These are phyloP conservation scores for Phyllostomus discolor DNA, from an alignment of 2,113 vertebrate genomes.

Conservation along the genomic window DNA sequence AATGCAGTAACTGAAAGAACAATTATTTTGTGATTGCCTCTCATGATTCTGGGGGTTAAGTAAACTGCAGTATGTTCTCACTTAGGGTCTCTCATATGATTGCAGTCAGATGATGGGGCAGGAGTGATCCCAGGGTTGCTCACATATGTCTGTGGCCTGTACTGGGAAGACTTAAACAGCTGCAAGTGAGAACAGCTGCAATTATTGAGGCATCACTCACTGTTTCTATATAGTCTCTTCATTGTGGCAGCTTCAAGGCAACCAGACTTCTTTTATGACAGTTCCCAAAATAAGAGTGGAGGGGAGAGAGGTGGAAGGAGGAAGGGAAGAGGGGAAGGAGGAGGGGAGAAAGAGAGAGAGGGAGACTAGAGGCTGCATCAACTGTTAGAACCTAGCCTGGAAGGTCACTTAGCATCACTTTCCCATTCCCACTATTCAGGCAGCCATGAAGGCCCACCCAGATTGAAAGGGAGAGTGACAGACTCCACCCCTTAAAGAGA, in stretches of 20 bases:
- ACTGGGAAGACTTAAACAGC: not conserved
- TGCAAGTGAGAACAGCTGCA: not conserved
- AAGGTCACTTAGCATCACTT: not conserved
- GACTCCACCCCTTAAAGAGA: not conserved
- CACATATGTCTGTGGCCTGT: fast-evolving
- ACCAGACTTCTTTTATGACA: not conserved
- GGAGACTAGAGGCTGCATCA: no score
- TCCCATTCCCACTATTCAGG: not conserved
- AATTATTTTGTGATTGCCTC: not conserved
- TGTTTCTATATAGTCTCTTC: not conserved
- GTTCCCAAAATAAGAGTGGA: not conserved
- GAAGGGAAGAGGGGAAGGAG: fast-evolving
- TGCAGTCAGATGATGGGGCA: not conserved
- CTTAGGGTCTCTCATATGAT: not conserved
- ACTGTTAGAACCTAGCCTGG: not conserved
- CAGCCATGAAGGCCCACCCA: not conserved
- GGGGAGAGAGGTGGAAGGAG: no score
- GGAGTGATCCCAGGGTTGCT: not conserved
- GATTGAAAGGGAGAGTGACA: no score
- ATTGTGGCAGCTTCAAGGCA: not conserved
- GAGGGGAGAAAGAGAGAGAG: no score
- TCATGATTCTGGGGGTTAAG: not conserved
- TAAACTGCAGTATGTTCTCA: not conserved
- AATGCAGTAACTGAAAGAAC: not conserved
- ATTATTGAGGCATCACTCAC: not conserved